A percentile compares a stretch with the other conserved stretches of the same genome.
phyloP scores from a whole-genome alignment of 2,888 invertebrate species.

The Tipula vernalis region DNA sequence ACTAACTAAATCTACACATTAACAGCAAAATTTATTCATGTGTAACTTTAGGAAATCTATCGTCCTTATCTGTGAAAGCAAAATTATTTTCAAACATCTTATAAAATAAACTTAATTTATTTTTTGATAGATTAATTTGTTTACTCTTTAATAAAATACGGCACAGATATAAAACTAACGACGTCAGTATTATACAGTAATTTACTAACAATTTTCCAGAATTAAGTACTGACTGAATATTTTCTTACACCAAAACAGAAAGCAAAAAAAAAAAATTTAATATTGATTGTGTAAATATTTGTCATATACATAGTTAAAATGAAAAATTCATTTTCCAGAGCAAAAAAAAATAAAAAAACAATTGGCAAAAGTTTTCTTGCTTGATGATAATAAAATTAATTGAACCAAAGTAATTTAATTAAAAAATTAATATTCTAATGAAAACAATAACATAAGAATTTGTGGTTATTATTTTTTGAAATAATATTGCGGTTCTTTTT shows the following conservation, averaged over 20 bases:
- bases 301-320: neutral
- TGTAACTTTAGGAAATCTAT: neutral
- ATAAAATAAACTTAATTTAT: neutral
- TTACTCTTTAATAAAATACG: neutral
- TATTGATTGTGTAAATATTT: neutral
- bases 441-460: neutral
- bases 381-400: neutral
- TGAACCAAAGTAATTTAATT: constrained; percentile 4
- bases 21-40: neutral
- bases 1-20: neutral
- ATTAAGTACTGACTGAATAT: neutral
- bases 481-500: neutral
- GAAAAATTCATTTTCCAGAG: neutral
- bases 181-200: neutral
- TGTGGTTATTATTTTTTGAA: neutral
- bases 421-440: neutral
- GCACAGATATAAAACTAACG: neutral
- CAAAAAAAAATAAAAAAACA: neutral
- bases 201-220: neutral
- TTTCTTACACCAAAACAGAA: too few species aligned
- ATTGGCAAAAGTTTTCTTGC: neutral
- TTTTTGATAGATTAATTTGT: neutral
- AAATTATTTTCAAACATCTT: neutral
- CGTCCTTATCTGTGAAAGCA: neutral
- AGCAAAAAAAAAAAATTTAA: neutral